A percentile compares a stretch with the other conserved stretches of the same genome.
Conservation (phyloP, 1,140 invertebrate species). For the Lutraria rhynchaena region DNA sequence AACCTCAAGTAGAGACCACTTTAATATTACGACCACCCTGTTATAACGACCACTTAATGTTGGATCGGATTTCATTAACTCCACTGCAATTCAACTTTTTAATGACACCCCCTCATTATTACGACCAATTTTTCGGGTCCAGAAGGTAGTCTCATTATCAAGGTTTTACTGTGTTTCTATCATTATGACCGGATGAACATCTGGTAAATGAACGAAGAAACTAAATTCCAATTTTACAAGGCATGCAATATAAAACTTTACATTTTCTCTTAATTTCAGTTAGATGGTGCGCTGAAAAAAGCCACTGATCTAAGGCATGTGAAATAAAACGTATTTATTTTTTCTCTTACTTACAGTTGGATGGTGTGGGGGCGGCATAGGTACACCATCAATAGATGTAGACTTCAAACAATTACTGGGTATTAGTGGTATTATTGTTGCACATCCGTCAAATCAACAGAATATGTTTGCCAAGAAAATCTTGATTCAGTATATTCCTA, state of each 20-base stretch:
- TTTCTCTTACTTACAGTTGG: neutral
- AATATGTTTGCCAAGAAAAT: constrained; percentile 1
- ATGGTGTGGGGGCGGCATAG: neutral
- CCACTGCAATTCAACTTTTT: neutral
- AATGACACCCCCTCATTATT: too few relatives aligned
- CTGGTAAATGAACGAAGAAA: too few relatives aligned
- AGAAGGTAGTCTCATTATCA: too few relatives aligned
- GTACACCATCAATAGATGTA: neutral
- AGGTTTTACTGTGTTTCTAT: neutral
- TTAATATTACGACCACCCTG: too few relatives aligned
- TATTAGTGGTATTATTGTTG: constrained; percentile 24
- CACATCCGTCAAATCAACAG: neutral
- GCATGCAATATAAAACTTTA: too few relatives aligned
- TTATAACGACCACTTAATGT: too few relatives aligned
- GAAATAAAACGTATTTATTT: neutral
- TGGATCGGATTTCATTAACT: too few relatives aligned
- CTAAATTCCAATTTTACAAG: too few relatives aligned
- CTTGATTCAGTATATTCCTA: constrained; percentile 31
- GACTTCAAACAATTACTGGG: constrained; percentile 15
- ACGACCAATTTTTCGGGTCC: too few relatives aligned
- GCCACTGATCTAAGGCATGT: neutral
- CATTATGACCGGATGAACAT: too few relatives aligned
- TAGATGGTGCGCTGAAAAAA: neutral
- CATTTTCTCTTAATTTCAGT: too few relatives aligned
- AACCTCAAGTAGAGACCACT: too few relatives aligned